phyloP scores from a whole-genome alignment of 2,113 vertebrate genomes.

The Carassius carassius region DNA sequence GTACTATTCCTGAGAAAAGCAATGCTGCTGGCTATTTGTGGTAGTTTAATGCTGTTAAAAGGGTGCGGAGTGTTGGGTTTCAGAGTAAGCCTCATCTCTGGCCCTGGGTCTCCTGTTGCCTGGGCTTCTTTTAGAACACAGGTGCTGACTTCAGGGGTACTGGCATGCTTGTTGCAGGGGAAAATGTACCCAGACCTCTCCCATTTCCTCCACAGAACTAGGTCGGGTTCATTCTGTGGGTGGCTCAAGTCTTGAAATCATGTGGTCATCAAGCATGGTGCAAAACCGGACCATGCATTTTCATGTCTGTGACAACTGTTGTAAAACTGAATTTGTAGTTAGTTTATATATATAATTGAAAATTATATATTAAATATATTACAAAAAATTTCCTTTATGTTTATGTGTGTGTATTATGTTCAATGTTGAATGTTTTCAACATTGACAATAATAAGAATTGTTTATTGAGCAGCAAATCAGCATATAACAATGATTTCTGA shows the following conservation, averaged over 20 bases:
- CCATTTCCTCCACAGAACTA: conserved; percentile 56
- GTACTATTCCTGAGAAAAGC: conserved; percentile 65
- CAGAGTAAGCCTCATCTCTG: conserved; percentile 75
- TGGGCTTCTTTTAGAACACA: conserved; percentile 80
- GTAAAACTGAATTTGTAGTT: too few species aligned
- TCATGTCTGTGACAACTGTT: background rate
- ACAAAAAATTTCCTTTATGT: background rate
- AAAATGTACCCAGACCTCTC: conserved; percentile 70
- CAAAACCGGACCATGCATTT: background rate
- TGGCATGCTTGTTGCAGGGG: conserved; percentile 74
- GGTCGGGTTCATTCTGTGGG: conserved; percentile 21
- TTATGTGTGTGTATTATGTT: background rate
- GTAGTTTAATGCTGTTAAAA: conserved; percentile 73
- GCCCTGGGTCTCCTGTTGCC: conserved; percentile 75
- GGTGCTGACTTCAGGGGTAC: conserved; percentile 80
- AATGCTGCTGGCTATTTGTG: conserved; percentile 72
- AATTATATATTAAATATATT: background rate
- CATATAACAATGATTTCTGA: background rate
- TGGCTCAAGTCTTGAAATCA: background rate
- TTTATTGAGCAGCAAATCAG: background rate
- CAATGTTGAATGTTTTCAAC: background rate
- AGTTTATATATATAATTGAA: too few species aligned
- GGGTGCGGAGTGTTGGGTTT: conserved; percentile 75
- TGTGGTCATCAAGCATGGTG: background rate
- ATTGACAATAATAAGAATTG: background rate